These are phyloP conservation scores for Podabrus alpinus DNA, from an alignment of 2,888 invertebrate genomes.

Conservation along the genomic window DNA sequence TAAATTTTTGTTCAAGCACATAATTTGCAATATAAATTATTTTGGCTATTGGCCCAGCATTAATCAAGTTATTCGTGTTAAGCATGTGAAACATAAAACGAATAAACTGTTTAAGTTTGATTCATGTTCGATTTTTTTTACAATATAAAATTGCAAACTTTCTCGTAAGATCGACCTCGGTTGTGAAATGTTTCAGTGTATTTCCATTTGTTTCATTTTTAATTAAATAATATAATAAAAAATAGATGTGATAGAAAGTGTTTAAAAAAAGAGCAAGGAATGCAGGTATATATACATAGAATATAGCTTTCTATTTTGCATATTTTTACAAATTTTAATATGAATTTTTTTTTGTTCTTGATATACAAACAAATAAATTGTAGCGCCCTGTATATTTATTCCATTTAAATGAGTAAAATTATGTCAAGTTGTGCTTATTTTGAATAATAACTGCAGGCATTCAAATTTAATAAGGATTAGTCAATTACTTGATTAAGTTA, in stretches of 20 bases:
- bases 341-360: not conserved
- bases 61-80: not conserved
- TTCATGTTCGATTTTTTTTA: not conserved
- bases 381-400: not conserved
- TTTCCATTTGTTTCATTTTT: not conserved
- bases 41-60: not conserved
- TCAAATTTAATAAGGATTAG: not conserved
- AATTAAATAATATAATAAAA: not conserved
- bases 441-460: not conserved
- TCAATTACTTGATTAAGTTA: not conserved
- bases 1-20: not conserved
- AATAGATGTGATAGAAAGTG: not conserved
- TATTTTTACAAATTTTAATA: not conserved
- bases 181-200: not conserved
- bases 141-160: not conserved
- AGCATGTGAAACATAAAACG: not conserved
- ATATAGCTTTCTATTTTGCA: not conserved
- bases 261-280: not conserved
- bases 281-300: not conserved
- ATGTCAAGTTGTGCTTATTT: not conserved
- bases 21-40: not conserved
- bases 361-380: not conserved
- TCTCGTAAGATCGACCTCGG: not conserved
- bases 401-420: not conserved
- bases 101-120: not conserved